These are phyloP conservation scores for Phylloscopus collybita DNA, from an alignment of 2,797 vertebrate genomes.

Conservation along the genomic window DNA sequence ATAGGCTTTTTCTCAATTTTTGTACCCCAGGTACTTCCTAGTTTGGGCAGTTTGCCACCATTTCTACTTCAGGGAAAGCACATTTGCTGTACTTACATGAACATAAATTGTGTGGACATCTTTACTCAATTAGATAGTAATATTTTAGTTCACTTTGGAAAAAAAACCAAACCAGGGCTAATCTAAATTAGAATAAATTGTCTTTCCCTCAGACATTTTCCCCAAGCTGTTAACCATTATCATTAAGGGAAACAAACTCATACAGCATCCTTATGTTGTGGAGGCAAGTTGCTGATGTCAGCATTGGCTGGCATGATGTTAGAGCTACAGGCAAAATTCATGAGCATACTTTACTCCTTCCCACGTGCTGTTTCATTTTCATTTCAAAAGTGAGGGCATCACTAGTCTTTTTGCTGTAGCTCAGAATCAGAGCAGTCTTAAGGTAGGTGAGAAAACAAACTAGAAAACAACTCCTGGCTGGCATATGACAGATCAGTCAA, in stretches of 20 bases:
- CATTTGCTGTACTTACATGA: background rate
- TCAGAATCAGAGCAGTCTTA: background rate
- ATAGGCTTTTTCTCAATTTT: background rate
- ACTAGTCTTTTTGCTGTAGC: background rate
- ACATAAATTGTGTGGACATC: background rate
- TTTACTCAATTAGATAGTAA: background rate
- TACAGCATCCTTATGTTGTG: fast-evolving
- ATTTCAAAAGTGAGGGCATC: background rate
- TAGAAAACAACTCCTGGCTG: background rate
- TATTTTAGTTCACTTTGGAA: background rate
- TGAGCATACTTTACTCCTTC: background rate
- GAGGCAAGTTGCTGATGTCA: background rate
- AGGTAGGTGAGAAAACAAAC: background rate
- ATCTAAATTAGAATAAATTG: background rate
- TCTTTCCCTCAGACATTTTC: background rate
- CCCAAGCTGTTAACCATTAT: background rate
- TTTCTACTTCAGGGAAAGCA: background rate
- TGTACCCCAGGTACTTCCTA: background rate
- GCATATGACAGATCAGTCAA: background rate
- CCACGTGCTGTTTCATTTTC: background rate
- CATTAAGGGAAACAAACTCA: background rate
- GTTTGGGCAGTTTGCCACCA: background rate
- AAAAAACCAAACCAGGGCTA: background rate
- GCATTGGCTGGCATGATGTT: background rate
- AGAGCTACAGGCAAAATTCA: background rate